Base-by-base conservation (phyloP, 2,888 invertebrate genomes). In the Lochmaea capreae region DNA sequence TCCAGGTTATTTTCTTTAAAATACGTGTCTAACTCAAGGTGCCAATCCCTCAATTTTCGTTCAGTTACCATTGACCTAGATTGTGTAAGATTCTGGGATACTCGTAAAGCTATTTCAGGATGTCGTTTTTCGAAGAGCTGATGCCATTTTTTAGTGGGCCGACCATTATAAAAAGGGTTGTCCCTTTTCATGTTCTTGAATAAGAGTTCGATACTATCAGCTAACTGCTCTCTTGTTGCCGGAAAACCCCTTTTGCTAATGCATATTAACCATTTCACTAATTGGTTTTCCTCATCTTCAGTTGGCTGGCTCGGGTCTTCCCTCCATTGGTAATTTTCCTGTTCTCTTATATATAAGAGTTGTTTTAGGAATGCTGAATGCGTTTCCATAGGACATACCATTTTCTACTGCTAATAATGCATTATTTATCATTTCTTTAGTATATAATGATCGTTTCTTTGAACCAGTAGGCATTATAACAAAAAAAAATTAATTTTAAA, bases 361-460 rank as follows among this genome's bases (percentile, higher is more conserved):
- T 14, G 46, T 49, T 49, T 49, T 49, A 14, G 46, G 46, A 49
- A 49, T 49, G 46, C 10, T 49, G 14, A 49, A 49, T 49, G 46
- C 46, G 14, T n/a, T 49, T 49, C 49, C 49, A 49, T 49, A n/a
- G 12, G 49, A 49, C 49, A 49, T 49, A n/a, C 49, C 49, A 49
- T 49, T 43, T 43, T 49, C 49, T 49, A 49, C n/a, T 49, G 49
- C 49, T 49, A 49, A 49, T 49, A 49, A 49, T 49, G 49, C 49
- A 14, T n/a, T 49, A 49, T 49, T 1, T 49, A 49, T 3, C 49
- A 49, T 49, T 49, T 49, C 49, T 49, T n/a, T n/a, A 43, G 43
- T 43, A 43, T 43, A 43, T n/a, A n/a, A 49, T 5, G n/a, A 49
- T 6, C 14, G 6, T 5, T 49, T 49, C 49, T 49, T 49, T 43